Evolutionary conservation across 2,888 invertebrate species (phyloP), one percentile per base, ranked within the genome.

Genomic region (Thera britannica): DNA sequence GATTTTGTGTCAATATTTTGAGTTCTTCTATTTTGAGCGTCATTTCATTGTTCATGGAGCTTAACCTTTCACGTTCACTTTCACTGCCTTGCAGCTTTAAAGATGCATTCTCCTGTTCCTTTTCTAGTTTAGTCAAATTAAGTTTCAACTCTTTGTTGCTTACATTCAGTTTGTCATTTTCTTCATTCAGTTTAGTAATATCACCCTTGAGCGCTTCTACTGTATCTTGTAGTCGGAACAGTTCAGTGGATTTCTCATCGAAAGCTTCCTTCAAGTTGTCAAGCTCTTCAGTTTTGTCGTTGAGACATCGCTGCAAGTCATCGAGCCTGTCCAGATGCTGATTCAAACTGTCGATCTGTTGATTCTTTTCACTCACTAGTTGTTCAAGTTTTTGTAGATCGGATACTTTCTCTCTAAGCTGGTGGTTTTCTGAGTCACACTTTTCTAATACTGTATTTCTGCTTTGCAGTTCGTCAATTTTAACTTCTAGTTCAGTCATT

Each of bases 351-450:
- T 91, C 93, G 44, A 94, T 95, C 71, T 94, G 95, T 56, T 90
- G 89, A 71, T 94, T 94, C 75, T 95, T 94, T 68, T 95, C 94
- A 1, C 93, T 90, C 1, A 95, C 89, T 8, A 95, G 84, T 67
- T 90, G 94, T 76, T 95, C 94, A 62, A 95, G 83, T 63, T 90
- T 92, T 46, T 94, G 87, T 51, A 95, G 80, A 70, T 94, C 94
- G 0, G 82, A 84, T 34, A 92, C 75, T 75, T 94, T 94, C 12
- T 94, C 92, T 72, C 89, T 88, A 70, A 95, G 77, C 62, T 95
- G 92, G 6, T 90, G 88, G 36, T 89, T 91, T 73, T 92, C 94
- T 1, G 79, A 80, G 84, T 91, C 91, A 72, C 78, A 86, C 70
- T 87, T 89, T 65, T 90, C 90, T 70, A 90, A 78, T 38, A 81